phyloP scores from a whole-genome alignment of 2,797 vertebrate species.

The Paguma larvata region DNA sequence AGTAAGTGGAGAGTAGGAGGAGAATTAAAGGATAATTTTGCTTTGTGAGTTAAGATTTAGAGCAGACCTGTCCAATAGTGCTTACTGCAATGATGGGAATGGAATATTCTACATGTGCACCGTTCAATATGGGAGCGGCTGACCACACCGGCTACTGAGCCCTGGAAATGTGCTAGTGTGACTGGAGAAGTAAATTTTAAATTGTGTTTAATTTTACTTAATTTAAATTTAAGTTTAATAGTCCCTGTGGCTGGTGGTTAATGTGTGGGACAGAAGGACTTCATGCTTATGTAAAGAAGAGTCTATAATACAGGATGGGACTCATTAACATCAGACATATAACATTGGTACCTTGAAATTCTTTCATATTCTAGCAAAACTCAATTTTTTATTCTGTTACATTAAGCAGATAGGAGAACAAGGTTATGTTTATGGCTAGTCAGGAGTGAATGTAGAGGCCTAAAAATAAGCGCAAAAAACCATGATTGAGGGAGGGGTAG shows the following conservation, averaged over 20 bases:
- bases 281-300: not conserved
- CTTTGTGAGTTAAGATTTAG: not conserved
- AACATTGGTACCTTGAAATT: not conserved
- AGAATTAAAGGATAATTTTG: not conserved
- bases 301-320: not conserved
- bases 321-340: not conserved
- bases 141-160: not conserved
- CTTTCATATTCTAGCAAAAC: constrained; percentile 26
- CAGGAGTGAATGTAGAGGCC: not conserved
- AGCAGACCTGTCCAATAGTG: not conserved
- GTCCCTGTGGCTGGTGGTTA: not conserved
- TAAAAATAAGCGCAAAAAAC: not conserved
- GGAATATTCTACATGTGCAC: not conserved
- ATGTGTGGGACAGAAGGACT: not conserved
- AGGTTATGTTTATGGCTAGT: not conserved
- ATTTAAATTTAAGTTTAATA: not conserved
- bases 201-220: constrained; percentile 23
- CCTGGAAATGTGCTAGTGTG: not conserved
- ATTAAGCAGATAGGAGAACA: not conserved
- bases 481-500: not conserved
- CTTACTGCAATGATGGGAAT: not conserved
- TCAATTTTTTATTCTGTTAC: not conserved
- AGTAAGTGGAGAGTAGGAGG: not conserved
- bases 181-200: not conserved
- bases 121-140: not conserved